Conservation (phyloP, 2,888 invertebrate genomes). For the Tortrix viridana region DNA sequence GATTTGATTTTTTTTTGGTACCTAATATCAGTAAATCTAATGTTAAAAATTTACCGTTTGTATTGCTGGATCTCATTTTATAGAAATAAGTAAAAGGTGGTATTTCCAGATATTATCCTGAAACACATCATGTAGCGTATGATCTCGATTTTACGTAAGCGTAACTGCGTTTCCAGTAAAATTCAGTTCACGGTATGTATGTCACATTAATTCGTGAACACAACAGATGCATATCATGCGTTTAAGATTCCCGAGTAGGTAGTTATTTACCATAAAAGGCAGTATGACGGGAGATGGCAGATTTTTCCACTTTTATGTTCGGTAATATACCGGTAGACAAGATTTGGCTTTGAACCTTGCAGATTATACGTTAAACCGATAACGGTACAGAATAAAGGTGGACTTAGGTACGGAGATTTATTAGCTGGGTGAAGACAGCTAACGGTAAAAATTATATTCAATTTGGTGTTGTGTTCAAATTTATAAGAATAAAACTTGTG, state of each 20-base stretch:
- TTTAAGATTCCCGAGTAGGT: slow-evolving; percentile 29
- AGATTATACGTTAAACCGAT: neutral
- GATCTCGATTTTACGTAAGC: neutral
- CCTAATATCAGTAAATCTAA: too few relatives aligned
- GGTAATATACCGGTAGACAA: neutral
- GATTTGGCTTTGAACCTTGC: neutral
- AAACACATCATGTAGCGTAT: too few relatives aligned
- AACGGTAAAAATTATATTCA: too few relatives aligned
- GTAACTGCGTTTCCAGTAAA: slow-evolving; percentile 1
- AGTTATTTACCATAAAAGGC: slow-evolving; percentile 24
- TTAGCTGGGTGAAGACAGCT: too few relatives aligned
- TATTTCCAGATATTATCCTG: too few relatives aligned
- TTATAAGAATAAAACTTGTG: too few relatives aligned
- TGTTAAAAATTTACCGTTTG: too few relatives aligned
- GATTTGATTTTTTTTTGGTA: too few relatives aligned
- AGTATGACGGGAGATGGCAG: slow-evolving; percentile 31
- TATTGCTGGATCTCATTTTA: neutral
- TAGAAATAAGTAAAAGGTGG: too few relatives aligned
- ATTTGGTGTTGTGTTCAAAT: too few relatives aligned
- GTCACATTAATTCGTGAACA: slow-evolving; percentile 31
- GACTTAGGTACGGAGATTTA: too few relatives aligned
- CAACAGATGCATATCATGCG: slow-evolving; percentile 29
- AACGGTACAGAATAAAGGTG: neutral
- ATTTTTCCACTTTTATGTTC: slow-evolving; percentile 27
- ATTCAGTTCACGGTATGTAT: neutral